Evolutionary conservation across 2,113 vertebrate species (phyloP), one percentile per base, ranked within the genome.

Genomic region (Cardinalis cardinalis): DNA sequence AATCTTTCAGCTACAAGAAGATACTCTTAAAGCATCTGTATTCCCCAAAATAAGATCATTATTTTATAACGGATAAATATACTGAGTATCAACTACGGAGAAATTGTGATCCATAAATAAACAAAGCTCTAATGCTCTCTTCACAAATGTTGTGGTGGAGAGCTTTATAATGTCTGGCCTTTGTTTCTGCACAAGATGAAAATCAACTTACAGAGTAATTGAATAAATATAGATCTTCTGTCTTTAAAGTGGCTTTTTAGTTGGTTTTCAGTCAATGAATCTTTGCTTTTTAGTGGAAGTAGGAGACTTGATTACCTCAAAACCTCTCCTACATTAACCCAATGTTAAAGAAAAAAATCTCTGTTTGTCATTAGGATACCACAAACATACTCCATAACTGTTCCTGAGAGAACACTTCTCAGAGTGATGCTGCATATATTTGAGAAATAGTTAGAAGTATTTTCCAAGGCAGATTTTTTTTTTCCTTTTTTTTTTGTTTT

Each of bases 231-330:
- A 68, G 31, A 23, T 38, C 29, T 58, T 40, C 55, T 63, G 32
- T 43, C 60, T 88, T 84, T 61, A 81, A 74, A 89, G 55, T 40
- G 72, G 15, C 8, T 65, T 91, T 85, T 86, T 44, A 28, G 18
- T 38, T 73, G 66, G 28, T 63, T 95, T 90, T 87, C 66, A 72
- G 41, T 40, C 5, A 8, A 48, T 48, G 26, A 78, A 59, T 84
- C 34, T 69, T 92, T 69, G 26, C 38, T 66, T 95, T 91, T 92
- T 92, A 72, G 65, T 78, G 65, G 32, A 86, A 90, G 41, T 31
- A 84, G 29, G 29, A 87, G 66, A 94, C 53, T 12, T 60, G 23
- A 70, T 92, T 82, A 38, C 38, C 70, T 76, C 24, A 3, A 87
- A 93, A 90, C 49, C 19, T 84, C 53, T 91, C 24, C 59, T 87